Evolutionary conservation across 2,113 vertebrate species (phyloP).

Genomic region (Saguinus imperator): DNA sequence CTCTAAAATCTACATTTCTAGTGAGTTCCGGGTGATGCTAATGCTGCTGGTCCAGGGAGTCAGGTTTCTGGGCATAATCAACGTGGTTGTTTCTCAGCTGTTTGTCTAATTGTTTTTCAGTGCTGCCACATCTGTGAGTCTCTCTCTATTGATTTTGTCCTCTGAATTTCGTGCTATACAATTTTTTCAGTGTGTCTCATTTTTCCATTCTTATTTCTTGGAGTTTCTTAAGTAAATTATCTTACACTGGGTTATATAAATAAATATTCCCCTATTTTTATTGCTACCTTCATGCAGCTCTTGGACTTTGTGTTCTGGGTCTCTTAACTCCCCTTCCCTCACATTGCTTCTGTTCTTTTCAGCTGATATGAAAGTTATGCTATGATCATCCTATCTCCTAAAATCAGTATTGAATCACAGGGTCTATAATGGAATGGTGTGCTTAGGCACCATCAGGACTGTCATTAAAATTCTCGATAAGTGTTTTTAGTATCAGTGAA

Average conservation of each 20-base stretch:
- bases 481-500: not conserved
- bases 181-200: not conserved
- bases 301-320: not conserved
- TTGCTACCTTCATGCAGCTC: not conserved
- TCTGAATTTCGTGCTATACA: not conserved
- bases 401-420: not conserved
- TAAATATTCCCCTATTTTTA: not conserved
- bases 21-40: not conserved
- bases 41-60: not conserved
- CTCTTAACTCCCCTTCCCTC: not conserved
- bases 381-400: not conserved
- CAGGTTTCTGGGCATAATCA: not conserved
- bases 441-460: not conserved
- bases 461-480: not conserved
- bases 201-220: not conserved
- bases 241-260: not conserved
- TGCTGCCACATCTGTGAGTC: not conserved
- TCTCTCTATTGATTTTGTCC: not conserved
- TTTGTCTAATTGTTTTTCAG: not conserved
- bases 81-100: not conserved
- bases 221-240: slow-evolving; percentile 5
- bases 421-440: not conserved
- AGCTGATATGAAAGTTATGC: not conserved
- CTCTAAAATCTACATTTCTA: not conserved
- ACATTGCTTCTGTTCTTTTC: not conserved